Evolutionary conservation across 2,888 invertebrate genomes (phyloP).

Genomic region (Polydesmus complanatus): DNA sequence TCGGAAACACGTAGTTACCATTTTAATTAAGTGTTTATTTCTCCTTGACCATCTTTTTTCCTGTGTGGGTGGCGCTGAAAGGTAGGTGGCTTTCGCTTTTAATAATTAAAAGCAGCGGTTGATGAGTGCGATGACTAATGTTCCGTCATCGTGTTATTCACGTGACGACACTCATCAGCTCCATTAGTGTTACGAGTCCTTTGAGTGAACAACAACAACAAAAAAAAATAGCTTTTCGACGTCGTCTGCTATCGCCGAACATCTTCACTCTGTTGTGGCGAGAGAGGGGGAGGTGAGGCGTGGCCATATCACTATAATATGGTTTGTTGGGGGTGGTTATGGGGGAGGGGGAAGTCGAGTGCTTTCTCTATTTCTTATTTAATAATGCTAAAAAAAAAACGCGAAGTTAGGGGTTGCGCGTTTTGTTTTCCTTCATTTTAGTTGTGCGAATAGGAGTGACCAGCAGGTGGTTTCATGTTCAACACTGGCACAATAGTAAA

Average conservation of each 20-base stretch:
- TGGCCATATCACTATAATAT: neutral
- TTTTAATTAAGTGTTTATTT: neutral
- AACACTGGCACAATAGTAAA: too few relatives aligned
- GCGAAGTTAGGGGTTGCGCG: too few relatives aligned
- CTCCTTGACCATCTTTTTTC: neutral
- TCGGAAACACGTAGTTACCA: neutral
- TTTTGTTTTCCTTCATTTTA: too few relatives aligned
- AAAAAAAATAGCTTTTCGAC: neutral
- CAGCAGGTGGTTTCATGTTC: too few relatives aligned
- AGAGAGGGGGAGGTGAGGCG: neutral
- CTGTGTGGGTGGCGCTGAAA: neutral
- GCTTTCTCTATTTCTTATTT: too few relatives aligned
- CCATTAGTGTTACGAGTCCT: neutral
- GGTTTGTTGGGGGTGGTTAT: too few relatives aligned
- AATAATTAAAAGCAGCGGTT: neutral
- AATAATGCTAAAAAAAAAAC: too few relatives aligned
- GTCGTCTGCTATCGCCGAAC: neutral
- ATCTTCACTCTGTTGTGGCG: neutral
- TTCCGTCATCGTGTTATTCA: neutral
- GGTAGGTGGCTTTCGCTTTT: neutral
- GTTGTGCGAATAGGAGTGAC: too few relatives aligned
- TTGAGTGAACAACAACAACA: neutral
- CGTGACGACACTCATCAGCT: neutral
- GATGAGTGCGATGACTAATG: neutral
- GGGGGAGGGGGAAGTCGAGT: too few relatives aligned